Conservation (phyloP, 2,888 invertebrate genomes). For the Steinernema carpocapsae region DNA sequence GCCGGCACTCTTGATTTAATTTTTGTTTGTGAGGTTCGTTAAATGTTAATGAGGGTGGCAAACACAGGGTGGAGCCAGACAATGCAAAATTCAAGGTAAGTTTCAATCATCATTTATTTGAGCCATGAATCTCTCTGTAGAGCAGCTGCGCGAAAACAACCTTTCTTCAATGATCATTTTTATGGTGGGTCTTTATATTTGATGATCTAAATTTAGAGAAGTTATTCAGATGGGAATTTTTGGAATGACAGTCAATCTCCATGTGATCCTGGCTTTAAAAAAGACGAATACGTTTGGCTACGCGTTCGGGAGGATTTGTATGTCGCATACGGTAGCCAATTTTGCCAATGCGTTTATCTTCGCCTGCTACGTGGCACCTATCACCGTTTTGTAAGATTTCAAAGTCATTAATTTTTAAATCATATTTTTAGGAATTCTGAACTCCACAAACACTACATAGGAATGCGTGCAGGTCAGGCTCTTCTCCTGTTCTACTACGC, state of each 20-base stretch:
- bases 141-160: slow-evolving; percentile 1
- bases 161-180: background rate
- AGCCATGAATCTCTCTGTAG: background rate
- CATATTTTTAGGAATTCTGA: background rate
- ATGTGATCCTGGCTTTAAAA: background rate
- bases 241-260: slow-evolving; percentile 10
- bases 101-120: too few species aligned
- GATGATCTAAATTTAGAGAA: background rate
- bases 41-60: too few species aligned
- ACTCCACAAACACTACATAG: slow-evolving; percentile 5
- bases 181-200: background rate
- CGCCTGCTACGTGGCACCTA: slow-evolving; percentile 17
- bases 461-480: slow-evolving; percentile 14
- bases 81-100: too few species aligned
- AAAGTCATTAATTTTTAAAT: background rate
- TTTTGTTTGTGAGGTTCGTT: too few species aligned
- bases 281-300: background rate
- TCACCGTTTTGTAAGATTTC: background rate
- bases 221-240: background rate
- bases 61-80: too few species aligned
- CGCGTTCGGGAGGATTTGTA: slow-evolving; percentile 12
- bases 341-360: slow-evolving; percentile 10
- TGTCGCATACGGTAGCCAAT: slow-evolving; percentile 23
- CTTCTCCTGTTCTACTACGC: slow-evolving; percentile 15
- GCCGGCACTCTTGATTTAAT: too few species aligned